Evolutionary conservation across 23 tunicate genomes (phyloP), one percentile per base, ranked within the genome.

Genomic region (Trididemnum nubilum): DNA sequence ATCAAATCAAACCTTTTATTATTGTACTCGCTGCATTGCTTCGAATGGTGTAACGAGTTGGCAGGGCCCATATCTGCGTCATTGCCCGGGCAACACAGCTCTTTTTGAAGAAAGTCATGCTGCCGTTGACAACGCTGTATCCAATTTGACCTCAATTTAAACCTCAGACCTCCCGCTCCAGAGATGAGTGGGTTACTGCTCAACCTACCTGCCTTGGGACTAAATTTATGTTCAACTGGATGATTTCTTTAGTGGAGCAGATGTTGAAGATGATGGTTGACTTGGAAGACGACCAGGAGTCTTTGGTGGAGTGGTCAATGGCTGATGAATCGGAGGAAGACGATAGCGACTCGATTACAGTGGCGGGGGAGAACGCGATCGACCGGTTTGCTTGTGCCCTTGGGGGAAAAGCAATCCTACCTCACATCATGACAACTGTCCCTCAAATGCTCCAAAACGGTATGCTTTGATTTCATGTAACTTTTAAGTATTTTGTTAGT

Each of bases 361-460:
- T 91, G 19, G 88, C 88, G 15, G 99, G 96, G 49, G 99, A 96
- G 72, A 93, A 96, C 57, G 97, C 97, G 24, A 64, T 96, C 23
- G 99, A 96, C 65, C 82, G 99, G 36, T 85, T 96, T 33, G 94
- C 99, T 51, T 93, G 99, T 30, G 92, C 95, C 35, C 88, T 96
- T 9, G 99, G 99, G 18, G 99, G 99, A 35, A 85, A 84, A 52
- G 79, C 88, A 71, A 85, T 96, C 12, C 74, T 96, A 22, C 96
- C 92, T 23, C 87, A 87, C 44, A 85, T 96, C 35, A 80, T 93
- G 89, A 63, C 91, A 21, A 83, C 85, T 73, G 92, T 96, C 26
- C 97, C 99, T 2, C 90, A 85, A 18, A 87, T 96, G 93, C 77
- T 96, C 49, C 85, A 84, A 35, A 83, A 84, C 63, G 63, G 96